These are phyloP conservation scores for Gortyna flavago DNA, from an alignment of 2,888 invertebrate species.

Conservation along the genomic window DNA sequence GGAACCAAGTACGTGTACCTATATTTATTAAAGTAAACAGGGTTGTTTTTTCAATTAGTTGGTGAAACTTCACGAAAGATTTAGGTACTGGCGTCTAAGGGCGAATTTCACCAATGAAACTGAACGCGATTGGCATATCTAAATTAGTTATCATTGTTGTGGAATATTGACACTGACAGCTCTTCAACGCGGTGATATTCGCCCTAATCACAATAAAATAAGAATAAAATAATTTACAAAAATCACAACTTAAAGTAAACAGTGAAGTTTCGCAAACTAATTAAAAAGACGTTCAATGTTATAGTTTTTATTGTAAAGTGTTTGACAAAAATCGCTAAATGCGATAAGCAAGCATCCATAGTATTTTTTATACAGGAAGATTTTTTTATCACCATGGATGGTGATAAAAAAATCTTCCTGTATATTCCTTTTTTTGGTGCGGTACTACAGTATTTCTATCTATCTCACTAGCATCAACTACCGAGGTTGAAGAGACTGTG, in stretches of 20 bases:
- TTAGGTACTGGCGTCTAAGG: not conserved
- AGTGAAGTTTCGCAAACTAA: not conserved
- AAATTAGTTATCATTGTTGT: not conserved
- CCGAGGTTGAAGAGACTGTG: not conserved
- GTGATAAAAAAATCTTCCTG: no score
- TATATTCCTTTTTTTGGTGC: not conserved
- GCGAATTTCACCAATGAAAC: not conserved
- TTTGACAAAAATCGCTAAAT: not conserved
- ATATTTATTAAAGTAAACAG: not conserved
- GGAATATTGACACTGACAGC: not conserved
- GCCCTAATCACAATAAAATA: not conserved
- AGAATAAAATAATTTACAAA: not conserved
- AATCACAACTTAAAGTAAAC: not conserved
- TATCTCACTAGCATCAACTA: conserved; percentile 11
- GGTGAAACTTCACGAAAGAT: no score
- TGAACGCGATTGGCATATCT: not conserved
- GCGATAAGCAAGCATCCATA: not conserved
- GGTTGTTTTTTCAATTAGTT: not conserved
- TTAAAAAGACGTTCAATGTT: no score
- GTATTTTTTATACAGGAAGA: no score
- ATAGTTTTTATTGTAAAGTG: not conserved
- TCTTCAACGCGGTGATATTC: not conserved
- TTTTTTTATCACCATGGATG: no score
- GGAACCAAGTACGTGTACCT: conserved; percentile 57
- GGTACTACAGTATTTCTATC: not conserved